Conservation (phyloP, 2,113 vertebrate genomes). For the Choloepus hoffmanni region DNA sequence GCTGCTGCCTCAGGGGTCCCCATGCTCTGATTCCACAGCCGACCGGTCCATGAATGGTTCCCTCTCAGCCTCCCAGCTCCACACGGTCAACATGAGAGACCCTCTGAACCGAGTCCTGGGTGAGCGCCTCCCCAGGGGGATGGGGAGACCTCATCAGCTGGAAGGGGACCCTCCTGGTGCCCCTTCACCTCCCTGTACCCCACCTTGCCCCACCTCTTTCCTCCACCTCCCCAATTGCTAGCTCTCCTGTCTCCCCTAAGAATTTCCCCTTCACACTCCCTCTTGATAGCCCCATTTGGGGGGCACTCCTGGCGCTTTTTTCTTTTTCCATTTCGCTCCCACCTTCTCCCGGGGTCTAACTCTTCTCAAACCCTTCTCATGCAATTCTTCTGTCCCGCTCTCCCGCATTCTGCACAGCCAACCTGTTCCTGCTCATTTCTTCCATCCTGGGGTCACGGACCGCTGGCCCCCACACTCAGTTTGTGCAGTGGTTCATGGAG, state of each 20-base stretch:
- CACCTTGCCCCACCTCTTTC: fast-evolving
- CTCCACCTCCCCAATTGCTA: fast-evolving
- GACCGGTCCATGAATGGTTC: constrained; percentile 98
- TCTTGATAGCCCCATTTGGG: background rate
- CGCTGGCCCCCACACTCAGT: constrained; percentile 97
- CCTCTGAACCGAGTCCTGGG: constrained; percentile 96
- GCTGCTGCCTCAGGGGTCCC: background rate
- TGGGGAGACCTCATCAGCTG: background rate
- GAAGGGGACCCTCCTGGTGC: background rate
- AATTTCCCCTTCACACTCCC: fast-evolving
- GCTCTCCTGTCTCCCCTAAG: background rate
- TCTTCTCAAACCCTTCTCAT: background rate
- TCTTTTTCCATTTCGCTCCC: background rate
- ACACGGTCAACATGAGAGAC: constrained; percentile 98
- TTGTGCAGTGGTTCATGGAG: constrained; percentile 99
- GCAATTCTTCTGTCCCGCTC: fast-evolving
- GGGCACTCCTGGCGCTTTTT: background rate
- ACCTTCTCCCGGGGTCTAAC: background rate
- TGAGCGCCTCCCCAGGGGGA: constrained; percentile 81
- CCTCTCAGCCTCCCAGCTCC: constrained; percentile 97
- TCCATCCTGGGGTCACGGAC: constrained; percentile 95
- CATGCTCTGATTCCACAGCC: constrained; percentile 73
- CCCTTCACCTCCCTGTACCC: fast-evolving
- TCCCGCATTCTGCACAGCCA: constrained; percentile 87
- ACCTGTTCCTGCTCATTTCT: constrained; percentile 97